Percentiles rank a stretch among this genome's conserved stretches.
These are phyloP conservation scores for Anthopleura sola DNA, from an alignment of 64 coral and sea anemone species.

Conservation along the genomic window DNA sequence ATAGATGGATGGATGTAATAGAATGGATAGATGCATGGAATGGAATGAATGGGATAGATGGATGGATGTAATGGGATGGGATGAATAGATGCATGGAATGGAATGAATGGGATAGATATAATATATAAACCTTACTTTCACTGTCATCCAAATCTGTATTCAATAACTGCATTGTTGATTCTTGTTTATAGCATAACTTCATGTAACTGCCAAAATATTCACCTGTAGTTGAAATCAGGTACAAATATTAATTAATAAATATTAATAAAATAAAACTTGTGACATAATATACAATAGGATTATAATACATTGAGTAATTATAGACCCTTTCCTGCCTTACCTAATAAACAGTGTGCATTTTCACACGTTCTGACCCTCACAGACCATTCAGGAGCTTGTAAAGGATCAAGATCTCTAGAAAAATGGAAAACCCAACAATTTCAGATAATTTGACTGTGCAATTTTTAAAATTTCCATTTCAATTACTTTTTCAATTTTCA, in stretches of 20 bases:
- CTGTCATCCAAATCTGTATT: constrained; percentile 54
- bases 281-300: no score
- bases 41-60: neutral
- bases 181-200: constrained; percentile 74
- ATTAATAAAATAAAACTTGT: no score
- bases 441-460: no score
- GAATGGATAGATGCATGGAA: no score
- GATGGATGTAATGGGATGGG: no score
- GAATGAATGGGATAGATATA: neutral
- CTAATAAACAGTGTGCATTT: constrained; percentile 86
- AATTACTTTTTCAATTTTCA: neutral
- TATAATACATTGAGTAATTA: no score
- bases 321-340: constrained; percentile 29
- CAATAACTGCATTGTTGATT: constrained; percentile 79
- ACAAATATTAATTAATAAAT: neutral
- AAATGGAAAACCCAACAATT: neutral
- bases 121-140: neutral
- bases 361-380: constrained; percentile 91
- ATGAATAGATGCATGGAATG: no score
- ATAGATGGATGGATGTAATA: no score
- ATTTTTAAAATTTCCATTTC: no score
- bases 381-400: constrained; percentile 94
- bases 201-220: constrained; percentile 84
- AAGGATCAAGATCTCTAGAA: constrained; percentile 83
- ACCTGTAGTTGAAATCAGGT: constrained; percentile 38